phyloP scores from a whole-genome alignment of 1,140 invertebrate species.

The Zaprionus davidi region DNA sequence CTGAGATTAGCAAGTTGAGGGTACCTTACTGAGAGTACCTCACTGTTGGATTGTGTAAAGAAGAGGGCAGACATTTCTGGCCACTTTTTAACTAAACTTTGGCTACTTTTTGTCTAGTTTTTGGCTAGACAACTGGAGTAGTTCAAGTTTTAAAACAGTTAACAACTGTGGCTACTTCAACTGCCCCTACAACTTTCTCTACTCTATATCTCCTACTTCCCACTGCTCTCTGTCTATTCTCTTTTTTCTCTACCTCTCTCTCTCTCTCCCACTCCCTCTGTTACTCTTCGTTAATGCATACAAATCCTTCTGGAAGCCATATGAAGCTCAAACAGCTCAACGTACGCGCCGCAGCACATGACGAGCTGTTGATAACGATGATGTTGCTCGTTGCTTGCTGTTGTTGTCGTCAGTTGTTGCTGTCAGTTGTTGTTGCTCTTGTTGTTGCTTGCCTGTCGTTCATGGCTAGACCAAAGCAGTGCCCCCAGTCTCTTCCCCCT shows the following conservation, averaged over 20 bases:
- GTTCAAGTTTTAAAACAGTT: background rate
- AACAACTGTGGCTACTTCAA: background rate
- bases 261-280: background rate
- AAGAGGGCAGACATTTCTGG: too few relatives aligned
- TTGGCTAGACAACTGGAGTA: background rate
- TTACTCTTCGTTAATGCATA: constrained; percentile 55
- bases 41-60: too few relatives aligned
- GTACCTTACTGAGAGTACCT: too few relatives aligned
- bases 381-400: constrained; percentile 55
- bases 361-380: constrained; percentile 75
- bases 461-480: constrained; percentile 41
- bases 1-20: too few relatives aligned
- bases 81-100: too few relatives aligned
- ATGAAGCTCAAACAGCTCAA: constrained; percentile 69
- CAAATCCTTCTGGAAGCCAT: constrained; percentile 78
- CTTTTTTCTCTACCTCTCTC: constrained; percentile 1
- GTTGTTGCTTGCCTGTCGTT: constrained; percentile 21
- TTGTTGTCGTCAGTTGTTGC: constrained; percentile 21
- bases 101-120: background rate
- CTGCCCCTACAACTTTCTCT: background rate
- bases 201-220: background rate
- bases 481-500: background rate
- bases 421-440: constrained; percentile 10
- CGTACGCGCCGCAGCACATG: constrained; percentile 31
- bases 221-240: background rate